phyloP scores from a whole-genome alignment of 2,888 invertebrate species.

The Andrena dorsata region DNA sequence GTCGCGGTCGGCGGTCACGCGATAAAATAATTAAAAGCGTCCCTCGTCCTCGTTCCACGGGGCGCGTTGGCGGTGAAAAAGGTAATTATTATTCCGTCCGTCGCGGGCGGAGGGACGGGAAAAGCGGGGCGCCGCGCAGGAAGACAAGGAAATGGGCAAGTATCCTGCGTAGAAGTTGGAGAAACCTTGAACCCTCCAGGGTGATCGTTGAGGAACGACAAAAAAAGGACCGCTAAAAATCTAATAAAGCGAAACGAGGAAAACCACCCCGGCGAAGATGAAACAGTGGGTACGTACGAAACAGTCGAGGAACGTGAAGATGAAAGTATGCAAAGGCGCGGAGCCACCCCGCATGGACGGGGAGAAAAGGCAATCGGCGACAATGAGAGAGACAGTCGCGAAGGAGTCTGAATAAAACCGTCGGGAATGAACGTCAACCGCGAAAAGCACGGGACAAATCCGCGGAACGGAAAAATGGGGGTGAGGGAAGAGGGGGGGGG shows the following conservation, averaged over 20 bases:
- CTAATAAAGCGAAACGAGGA: neutral
- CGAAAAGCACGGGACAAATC: neutral
- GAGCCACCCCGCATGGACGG: neutral
- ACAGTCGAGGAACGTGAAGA: neutral
- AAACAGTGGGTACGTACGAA: neutral
- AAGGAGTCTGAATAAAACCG: constrained; percentile 28
- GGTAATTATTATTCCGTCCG: constrained; percentile 73
- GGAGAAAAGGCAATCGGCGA: constrained; percentile 20
- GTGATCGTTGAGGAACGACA: neutral
- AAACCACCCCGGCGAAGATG: neutral
- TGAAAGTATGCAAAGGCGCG: neutral
- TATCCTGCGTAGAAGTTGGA: constrained; percentile 9
- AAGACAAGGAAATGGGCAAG: constrained; percentile 31
- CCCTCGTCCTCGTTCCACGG: constrained; percentile 60
- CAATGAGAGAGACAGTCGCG: constrained; percentile 30
- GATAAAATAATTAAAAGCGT: constrained; percentile 75
- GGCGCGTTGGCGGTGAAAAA: constrained; percentile 65
- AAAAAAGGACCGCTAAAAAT: neutral
- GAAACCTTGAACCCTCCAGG: neutral
- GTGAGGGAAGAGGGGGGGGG: neutral
- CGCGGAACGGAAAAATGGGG: constrained; percentile 13
- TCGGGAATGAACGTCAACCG: constrained; percentile 15
- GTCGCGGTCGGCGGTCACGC: constrained; percentile 70
- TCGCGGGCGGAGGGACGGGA: constrained; percentile 9
- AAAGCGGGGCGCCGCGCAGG: neutral